Conservation (phyloP, 1,140 invertebrate genomes). For the Bombus polaris region DNA sequence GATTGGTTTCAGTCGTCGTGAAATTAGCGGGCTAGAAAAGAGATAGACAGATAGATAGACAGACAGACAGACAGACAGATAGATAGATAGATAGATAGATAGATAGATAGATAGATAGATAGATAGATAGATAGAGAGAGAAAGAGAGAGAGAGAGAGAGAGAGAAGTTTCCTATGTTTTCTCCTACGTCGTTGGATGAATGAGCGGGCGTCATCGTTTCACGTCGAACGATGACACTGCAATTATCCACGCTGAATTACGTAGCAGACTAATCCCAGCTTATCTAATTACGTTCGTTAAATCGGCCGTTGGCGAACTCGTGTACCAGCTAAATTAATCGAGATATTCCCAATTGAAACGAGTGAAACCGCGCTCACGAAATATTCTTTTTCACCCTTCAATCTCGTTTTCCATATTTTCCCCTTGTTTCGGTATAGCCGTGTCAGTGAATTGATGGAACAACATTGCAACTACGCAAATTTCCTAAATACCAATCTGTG, state of each 20-base stretch:
- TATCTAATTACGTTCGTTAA: conserved; percentile 45
- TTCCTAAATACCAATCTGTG: no score
- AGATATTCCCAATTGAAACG: not conserved
- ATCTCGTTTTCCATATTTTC: not conserved
- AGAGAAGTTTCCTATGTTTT: conserved; percentile 1
- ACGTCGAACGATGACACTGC: conserved; percentile 65
- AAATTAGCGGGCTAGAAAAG: not conserved
- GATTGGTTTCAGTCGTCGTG: not conserved
- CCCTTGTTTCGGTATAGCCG: no score
- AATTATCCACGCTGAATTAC: conserved; percentile 63
- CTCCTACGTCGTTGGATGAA: conserved; percentile 1
- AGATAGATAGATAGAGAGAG: no score
- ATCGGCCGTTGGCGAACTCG: not conserved
- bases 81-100: no score
- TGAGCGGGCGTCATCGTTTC: conserved; percentile 57
- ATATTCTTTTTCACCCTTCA: not conserved
- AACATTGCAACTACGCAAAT: no score
- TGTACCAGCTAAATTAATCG: conserved; percentile 10
- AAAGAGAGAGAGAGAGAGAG: no score
- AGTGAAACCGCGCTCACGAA: not conserved
- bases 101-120: not conserved
- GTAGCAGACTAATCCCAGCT: conserved; percentile 37
- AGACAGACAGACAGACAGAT: no score
- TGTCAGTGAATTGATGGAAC: no score
- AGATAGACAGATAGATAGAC: not conserved